Evolutionary conservation across 2,797 vertebrate genomes (phyloP).

Genomic region (Pyrocephalus nanus): DNA sequence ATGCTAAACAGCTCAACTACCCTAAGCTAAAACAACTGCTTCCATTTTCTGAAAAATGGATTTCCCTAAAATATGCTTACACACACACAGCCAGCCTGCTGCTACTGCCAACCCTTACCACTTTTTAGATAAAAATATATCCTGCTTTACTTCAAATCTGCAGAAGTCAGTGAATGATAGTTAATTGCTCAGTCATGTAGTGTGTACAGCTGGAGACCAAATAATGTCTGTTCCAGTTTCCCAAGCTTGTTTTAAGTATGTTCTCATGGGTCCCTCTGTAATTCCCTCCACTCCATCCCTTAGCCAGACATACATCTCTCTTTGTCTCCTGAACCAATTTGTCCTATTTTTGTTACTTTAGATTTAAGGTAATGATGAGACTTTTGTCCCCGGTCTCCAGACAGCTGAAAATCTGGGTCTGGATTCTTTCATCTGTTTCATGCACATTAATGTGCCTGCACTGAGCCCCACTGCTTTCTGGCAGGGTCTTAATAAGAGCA

Average conservation of each 20-base stretch:
- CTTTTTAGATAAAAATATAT: slow-evolving; percentile 13
- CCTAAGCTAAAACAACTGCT: neutral
- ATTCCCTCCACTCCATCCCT: neutral
- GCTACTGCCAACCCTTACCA: neutral
- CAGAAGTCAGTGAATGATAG: neutral
- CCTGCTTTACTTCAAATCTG: neutral
- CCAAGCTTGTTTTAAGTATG: neutral
- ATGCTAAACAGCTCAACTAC: neutral
- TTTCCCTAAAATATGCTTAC: neutral
- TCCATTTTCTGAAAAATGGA: neutral
- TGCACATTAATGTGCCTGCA: neutral
- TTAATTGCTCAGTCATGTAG: slow-evolving; percentile 50
- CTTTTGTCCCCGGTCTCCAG: slow-evolving; percentile 19
- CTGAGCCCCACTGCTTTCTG: neutral
- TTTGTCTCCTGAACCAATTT: neutral
- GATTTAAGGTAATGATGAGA: slow-evolving; percentile 13
- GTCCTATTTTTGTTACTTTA: slow-evolving; percentile 27
- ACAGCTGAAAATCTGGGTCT: slow-evolving; percentile 28
- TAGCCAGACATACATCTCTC: neutral
- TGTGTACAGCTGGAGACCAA: slow-evolving; percentile 13
- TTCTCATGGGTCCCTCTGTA: neutral
- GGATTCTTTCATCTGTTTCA: neutral
- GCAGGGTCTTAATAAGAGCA: neutral
- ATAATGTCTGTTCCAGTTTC: neutral
- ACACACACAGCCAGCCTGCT: neutral